Percentiles rank a stretch among this genome's conserved stretches.
Evolutionary conservation across 1,140 invertebrate species (phyloP).

Genomic region (Holotrichia oblita): DNA sequence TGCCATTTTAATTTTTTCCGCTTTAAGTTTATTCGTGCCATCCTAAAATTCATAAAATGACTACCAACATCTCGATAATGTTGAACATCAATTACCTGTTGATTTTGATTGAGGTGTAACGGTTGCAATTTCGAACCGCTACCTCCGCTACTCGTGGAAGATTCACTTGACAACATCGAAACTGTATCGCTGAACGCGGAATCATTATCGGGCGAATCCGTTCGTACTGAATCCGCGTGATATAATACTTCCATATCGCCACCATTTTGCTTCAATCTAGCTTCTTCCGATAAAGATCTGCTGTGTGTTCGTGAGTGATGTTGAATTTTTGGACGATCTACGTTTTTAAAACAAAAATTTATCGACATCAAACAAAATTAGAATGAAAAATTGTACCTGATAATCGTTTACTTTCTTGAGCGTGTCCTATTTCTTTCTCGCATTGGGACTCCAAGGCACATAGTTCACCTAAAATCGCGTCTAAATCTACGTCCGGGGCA

Average conservation of each 20-base stretch:
- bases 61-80: too few relatives aligned
- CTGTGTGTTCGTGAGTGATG: slow-evolving; percentile 63
- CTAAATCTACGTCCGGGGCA: slow-evolving; percentile 94
- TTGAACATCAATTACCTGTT: slow-evolving; percentile 50
- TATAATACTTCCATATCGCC: slow-evolving; percentile 55
- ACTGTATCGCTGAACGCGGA: slow-evolving; percentile 97
- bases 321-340: slow-evolving; percentile 55
- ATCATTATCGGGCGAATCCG: slow-evolving; percentile 95
- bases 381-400: slow-evolving; percentile 52
- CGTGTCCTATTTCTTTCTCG: slow-evolving; percentile 70
- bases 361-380: background rate
- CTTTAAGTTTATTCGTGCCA: slow-evolving; percentile 73
- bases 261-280: slow-evolving; percentile 59
- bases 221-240: slow-evolving; percentile 64
- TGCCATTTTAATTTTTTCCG: slow-evolving; percentile 95
- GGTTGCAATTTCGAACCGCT: slow-evolving; percentile 69
- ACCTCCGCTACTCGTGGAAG: slow-evolving; percentile 84
- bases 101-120: slow-evolving; percentile 50
- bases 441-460: slow-evolving; percentile 88
- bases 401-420: slow-evolving; percentile 62
- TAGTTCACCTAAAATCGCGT: slow-evolving; percentile 93
- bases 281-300: slow-evolving; percentile 64
- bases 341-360: background rate
- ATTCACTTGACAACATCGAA: slow-evolving; percentile 89
- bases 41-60: slow-evolving; percentile 48